These are phyloP conservation scores for Bujurquina vittata DNA, from an alignment of 2,113 vertebrate species.

Conservation along the genomic window DNA sequence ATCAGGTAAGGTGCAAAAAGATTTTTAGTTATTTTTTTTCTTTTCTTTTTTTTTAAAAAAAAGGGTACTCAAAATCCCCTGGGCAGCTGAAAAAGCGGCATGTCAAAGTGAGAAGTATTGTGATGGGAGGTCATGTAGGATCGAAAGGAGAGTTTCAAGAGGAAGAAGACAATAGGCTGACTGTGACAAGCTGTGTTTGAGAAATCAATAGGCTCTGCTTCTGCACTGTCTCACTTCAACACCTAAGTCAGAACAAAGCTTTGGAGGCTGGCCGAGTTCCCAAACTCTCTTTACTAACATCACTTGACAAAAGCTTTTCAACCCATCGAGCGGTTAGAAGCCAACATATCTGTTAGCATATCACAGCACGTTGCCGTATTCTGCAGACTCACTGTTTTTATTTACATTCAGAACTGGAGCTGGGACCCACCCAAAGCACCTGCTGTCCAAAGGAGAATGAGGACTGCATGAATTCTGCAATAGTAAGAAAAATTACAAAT, in stretches of 20 bases:
- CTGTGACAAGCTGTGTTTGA: slow-evolving; percentile 67
- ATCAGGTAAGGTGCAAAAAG: not conserved
- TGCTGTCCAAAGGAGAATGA: not conserved
- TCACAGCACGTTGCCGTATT: not conserved
- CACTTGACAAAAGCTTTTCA: slow-evolving; percentile 45
- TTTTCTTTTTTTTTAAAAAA: not conserved
- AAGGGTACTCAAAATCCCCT: slow-evolving; percentile 21
- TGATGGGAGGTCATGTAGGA: slow-evolving; percentile 65
- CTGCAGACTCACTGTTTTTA: slow-evolving; percentile 6
- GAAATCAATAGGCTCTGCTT: slow-evolving; percentile 77
- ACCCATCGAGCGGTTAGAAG: slow-evolving; percentile 12
- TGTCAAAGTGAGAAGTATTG: slow-evolving; percentile 54
- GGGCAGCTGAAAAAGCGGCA: slow-evolving; percentile 33
- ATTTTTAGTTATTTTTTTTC: too few species aligned
- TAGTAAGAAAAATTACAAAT: not conserved
- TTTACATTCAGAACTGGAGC: slow-evolving; percentile 45
- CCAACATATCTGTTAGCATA: not conserved
- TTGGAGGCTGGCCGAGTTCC: slow-evolving; percentile 35
- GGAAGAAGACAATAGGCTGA: slow-evolving; percentile 69
- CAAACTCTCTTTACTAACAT: slow-evolving; percentile 29
- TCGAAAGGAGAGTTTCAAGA: slow-evolving; percentile 61
- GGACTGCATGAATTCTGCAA: slow-evolving; percentile 17
- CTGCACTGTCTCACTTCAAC: slow-evolving; percentile 67
- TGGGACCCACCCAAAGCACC: not conserved
- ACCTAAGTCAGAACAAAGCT: slow-evolving; percentile 69